Percentiles rank a stretch among this genome's conserved stretches.
phyloP scores from a whole-genome alignment of 2,113 vertebrate species.

The Hypanus sabinus region DNA sequence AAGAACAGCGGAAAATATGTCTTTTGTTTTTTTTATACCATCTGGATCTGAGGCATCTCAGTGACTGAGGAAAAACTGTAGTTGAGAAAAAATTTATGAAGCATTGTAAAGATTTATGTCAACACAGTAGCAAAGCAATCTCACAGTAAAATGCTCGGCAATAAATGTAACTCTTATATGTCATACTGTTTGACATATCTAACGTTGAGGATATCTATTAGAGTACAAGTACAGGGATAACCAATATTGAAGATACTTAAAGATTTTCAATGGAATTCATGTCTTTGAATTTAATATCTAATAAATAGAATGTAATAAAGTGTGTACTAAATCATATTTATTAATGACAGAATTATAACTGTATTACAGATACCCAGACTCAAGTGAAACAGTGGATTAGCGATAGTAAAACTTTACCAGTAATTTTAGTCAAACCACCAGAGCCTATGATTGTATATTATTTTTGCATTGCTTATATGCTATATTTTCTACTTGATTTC shows the following conservation, averaged over 20 bases:
- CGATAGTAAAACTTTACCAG: neutral
- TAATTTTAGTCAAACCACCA: neutral
- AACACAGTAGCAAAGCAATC: neutral
- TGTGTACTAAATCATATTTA: neutral
- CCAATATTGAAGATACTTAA: neutral
- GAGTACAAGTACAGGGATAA: neutral
- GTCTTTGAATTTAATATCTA: neutral
- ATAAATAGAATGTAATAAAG: neutral
- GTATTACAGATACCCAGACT: neutral
- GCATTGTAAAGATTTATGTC: neutral
- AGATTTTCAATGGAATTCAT: slow-evolving; percentile 1
- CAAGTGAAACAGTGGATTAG: neutral
- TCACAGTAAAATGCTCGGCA: neutral
- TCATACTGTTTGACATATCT: neutral
- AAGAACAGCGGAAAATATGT: neutral
- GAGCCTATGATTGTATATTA: neutral
- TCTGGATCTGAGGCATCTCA: no score
- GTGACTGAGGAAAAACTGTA: neutral
- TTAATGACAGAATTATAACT: neutral
- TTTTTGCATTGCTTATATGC: neutral
- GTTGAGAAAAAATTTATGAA: neutral
- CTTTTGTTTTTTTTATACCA: neutral
- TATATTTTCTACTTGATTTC: neutral
- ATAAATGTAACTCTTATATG: neutral
- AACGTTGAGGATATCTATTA: neutral